Evolutionary conservation across 2,888 invertebrate species (phyloP).

Genomic region (Napeogenes inachia): DNA sequence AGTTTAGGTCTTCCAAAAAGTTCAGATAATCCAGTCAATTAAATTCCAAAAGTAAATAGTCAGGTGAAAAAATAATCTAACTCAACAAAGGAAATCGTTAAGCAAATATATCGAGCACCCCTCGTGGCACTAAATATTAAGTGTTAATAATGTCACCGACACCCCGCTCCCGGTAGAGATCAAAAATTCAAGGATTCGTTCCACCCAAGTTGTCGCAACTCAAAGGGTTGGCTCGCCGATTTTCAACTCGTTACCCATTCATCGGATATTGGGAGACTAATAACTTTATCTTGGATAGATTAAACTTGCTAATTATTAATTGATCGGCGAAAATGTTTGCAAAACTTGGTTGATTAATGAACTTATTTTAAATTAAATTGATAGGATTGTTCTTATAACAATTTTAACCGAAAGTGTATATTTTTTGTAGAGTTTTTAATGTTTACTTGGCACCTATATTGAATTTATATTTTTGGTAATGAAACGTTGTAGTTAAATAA

Average conservation of each 20-base stretch:
- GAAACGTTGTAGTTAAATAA: neutral
- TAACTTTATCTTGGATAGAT: constrained; percentile 36
- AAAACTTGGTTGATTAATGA: neutral
- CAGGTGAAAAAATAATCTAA: constrained; percentile 12
- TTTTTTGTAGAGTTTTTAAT: too few relatives aligned
- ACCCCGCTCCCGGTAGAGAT: constrained; percentile 47
- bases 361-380: too few relatives aligned
- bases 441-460: too few relatives aligned
- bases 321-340: neutral
- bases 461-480: neutral
- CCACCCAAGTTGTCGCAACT: constrained; percentile 48
- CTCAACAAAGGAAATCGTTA: constrained; percentile 41
- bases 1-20: neutral
- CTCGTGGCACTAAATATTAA: constrained; percentile 62
- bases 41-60: constrained; percentile 1
- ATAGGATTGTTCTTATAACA: too few relatives aligned
- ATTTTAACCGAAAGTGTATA: too few relatives aligned
- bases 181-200: constrained; percentile 67
- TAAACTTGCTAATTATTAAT: constrained; percentile 13
- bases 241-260: constrained; percentile 51
- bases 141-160: constrained; percentile 65
- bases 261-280: constrained; percentile 51
- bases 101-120: constrained; percentile 43
- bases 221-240: constrained; percentile 54
- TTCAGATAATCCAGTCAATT: neutral